Evolutionary conservation across 1,140 invertebrate species (phyloP), one percentile per base, ranked within the genome.

Genomic region (Telenomus remus): DNA sequence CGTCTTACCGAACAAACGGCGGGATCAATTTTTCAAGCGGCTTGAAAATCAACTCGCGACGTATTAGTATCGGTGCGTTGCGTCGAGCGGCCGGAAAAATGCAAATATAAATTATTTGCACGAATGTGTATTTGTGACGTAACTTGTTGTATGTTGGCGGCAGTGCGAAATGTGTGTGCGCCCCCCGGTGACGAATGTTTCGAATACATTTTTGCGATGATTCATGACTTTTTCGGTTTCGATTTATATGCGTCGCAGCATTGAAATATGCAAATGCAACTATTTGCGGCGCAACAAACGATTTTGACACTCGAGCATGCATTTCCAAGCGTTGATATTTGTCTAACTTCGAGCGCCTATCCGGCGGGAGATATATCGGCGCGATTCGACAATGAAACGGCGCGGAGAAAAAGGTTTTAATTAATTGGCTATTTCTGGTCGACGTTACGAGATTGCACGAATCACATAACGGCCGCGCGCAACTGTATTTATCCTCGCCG

Each of bases 251-350:
- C 69, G 54, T 43, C 53, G 54, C 43, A n/a, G 48, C 69, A 60
- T 66, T 60, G 70, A 73, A 27, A 73, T 73, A 73, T 73, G 70
- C 61, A 73, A 73, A 73, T 73, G 54, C 56, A 66, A 50, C 60
- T 73, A 66, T 73, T 74, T 74, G 63, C 34, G 13, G 43, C 51
- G 11, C 57, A 72, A 72, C 69, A 68, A 74, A 66, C 70, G 70
- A 60, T 73, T 73, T 73, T 73, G 70, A 73, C 60, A 73, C 27
- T 48, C 44, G 48, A 10, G 13, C 50, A 73, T 66, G 61, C 53
- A 73, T 73, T 73, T 73, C 57, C 70, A 49, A 73, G 43, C 56
- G 44, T 44, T 66, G 70, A 74, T 66, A 74, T 74, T 74, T 74
- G 61, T 74, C 56, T 74, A 61, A 66, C 56, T 74, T 66, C 16